phyloP scores from a whole-genome alignment of 2,113 vertebrate species.

The Daubentonia madagascariensis region DNA sequence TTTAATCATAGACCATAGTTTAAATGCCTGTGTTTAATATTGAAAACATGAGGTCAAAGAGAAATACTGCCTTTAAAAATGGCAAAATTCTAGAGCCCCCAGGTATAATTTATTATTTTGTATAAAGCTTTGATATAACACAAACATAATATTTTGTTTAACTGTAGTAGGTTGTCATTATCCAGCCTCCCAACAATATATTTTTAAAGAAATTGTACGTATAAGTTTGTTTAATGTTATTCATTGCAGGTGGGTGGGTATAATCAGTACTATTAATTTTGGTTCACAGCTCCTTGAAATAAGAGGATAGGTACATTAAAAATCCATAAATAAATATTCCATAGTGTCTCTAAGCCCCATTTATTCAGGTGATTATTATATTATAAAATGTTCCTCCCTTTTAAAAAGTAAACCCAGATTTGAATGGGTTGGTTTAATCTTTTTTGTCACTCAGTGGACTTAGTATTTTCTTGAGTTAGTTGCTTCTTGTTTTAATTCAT shows the following conservation, averaged over 20 bases:
- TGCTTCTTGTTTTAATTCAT: not conserved
- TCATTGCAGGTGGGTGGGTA: not conserved
- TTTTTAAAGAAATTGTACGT: not conserved
- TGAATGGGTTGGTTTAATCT: not conserved
- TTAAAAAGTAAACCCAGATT: not conserved
- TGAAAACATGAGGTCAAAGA: not conserved
- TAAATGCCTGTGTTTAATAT: not conserved
- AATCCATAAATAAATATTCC: conserved; percentile 29
- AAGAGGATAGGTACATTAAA: not conserved
- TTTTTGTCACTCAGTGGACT: not conserved
- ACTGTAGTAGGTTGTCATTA: not conserved
- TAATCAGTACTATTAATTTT: conserved; percentile 46
- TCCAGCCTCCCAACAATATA: not conserved
- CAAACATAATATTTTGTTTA: not conserved
- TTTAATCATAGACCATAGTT: not conserved
- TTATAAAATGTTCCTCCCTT: not conserved
- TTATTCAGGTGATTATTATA: conserved; percentile 38
- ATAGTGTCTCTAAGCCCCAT: not conserved
- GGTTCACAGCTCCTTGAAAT: not conserved
- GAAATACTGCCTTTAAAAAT: not conserved
- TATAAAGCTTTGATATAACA: not conserved
- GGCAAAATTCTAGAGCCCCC: not conserved
- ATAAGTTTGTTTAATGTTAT: not conserved
- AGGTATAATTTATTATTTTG: not conserved
- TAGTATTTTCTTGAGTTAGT: not conserved